Conservation (phyloP, 2,797 vertebrate species). For the Tangara arthus region DNA sequence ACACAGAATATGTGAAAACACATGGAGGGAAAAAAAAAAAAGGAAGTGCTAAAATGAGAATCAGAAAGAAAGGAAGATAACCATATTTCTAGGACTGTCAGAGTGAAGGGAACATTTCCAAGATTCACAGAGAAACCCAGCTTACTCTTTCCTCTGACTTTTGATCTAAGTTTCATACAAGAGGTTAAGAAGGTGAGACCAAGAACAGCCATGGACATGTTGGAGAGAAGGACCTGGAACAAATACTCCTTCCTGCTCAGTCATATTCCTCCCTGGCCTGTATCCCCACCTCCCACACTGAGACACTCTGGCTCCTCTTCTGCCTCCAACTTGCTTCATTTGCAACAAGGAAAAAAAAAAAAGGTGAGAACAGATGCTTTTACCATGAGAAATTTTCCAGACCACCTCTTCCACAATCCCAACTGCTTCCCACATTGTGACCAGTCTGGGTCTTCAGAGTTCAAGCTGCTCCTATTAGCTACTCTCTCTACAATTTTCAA, state of each 20-base stretch:
- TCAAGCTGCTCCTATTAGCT: background rate
- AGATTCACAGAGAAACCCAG: background rate
- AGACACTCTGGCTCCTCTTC: background rate
- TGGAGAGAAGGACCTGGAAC: background rate
- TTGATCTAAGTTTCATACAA: background rate
- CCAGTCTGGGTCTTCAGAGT: background rate
- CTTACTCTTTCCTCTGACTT: background rate
- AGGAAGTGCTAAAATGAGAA: background rate
- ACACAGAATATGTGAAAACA: background rate
- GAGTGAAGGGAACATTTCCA: background rate
- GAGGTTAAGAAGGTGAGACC: background rate
- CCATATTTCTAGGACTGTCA: background rate
- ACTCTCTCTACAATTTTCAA: background rate
- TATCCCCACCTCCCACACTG: background rate
- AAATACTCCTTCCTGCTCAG: background rate
- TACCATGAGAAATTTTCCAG: background rate
- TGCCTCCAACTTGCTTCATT: background rate
- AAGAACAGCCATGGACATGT: rapidly evolving
- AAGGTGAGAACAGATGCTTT: background rate
- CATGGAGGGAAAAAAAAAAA: too few species aligned
- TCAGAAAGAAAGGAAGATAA: background rate
- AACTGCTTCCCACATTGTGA: background rate
- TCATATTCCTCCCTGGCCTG: background rate
- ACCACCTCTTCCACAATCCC: background rate
- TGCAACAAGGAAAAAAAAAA: background rate